A percentile compares a stretch with the other conserved stretches of the same genome.
Evolutionary conservation across 2,113 vertebrate species (phyloP).

Genomic region (Malurus cyaneus): DNA sequence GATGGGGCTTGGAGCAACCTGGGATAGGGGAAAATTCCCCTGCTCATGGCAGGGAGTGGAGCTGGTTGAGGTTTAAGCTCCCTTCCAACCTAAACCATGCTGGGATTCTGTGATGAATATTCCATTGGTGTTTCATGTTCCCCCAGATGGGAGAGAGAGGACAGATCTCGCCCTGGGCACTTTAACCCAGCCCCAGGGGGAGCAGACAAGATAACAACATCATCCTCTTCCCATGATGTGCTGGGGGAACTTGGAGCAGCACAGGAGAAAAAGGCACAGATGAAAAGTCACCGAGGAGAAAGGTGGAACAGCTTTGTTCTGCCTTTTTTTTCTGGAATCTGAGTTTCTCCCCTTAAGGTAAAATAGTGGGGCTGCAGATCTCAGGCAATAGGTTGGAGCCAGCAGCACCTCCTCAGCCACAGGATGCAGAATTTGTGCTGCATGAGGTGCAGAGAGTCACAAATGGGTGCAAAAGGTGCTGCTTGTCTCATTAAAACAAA

Average conservation of each 20-base stretch:
- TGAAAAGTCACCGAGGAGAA: background rate
- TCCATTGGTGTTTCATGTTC: background rate
- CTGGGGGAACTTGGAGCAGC: background rate
- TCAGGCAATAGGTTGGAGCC: background rate
- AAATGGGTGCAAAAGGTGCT: background rate
- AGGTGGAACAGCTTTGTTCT: background rate
- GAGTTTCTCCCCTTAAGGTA: background rate
- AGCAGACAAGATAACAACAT: background rate
- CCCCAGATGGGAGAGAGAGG: background rate
- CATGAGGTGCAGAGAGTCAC: background rate
- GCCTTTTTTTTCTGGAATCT: background rate
- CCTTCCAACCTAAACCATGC: background rate
- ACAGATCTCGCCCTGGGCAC: background rate
- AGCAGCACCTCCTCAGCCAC: background rate
- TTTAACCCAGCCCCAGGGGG: background rate
- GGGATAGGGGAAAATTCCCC: background rate
- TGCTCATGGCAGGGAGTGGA: background rate
- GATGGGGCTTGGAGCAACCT: background rate
- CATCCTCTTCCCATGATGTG: background rate
- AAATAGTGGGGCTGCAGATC: background rate
- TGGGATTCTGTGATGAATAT: background rate
- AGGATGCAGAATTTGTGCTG: background rate
- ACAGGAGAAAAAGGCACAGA: background rate
- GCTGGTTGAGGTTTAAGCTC: background rate
- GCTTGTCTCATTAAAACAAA: background rate